These are phyloP conservation scores for Trematocara zebra DNA, from an alignment of 2,113 vertebrate species.

Conservation along the genomic window DNA sequence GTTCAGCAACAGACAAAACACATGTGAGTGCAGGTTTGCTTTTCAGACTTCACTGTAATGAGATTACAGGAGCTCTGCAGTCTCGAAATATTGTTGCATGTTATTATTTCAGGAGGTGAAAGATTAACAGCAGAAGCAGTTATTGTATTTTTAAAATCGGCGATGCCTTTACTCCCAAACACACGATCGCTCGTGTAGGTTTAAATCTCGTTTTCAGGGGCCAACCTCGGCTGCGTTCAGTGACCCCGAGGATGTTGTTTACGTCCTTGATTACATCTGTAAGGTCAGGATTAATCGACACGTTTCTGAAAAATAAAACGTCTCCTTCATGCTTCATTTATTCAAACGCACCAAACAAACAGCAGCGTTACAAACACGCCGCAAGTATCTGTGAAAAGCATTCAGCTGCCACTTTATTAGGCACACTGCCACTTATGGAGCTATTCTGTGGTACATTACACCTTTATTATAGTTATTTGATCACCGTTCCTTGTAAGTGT, in stretches of 20 bases:
- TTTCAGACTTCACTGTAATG: not conserved
- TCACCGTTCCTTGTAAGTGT: fast-evolving
- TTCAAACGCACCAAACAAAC: not conserved
- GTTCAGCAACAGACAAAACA: not conserved
- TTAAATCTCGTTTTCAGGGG: not conserved
- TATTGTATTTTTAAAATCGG: not conserved
- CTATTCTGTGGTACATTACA: not conserved
- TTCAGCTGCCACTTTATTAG: not conserved
- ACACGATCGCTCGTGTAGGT: not conserved
- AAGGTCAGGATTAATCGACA: not conserved
- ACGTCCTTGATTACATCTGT: not conserved
- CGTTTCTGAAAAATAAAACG: not conserved
- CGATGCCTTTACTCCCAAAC: not conserved
- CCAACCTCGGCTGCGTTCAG: not conserved
- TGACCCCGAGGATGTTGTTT: not conserved
- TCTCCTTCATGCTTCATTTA: not conserved
- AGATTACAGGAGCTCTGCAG: not conserved
- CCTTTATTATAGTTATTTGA: too few species aligned
- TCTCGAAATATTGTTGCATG: not conserved
- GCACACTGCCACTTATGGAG: not conserved
- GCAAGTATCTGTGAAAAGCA: not conserved
- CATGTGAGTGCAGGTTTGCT: not conserved
- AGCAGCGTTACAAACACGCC: not conserved
- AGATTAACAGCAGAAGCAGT: not conserved
- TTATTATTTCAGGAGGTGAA: not conserved